Conservation (phyloP, 2,888 invertebrate species). For the Hedychridium roseum region DNA sequence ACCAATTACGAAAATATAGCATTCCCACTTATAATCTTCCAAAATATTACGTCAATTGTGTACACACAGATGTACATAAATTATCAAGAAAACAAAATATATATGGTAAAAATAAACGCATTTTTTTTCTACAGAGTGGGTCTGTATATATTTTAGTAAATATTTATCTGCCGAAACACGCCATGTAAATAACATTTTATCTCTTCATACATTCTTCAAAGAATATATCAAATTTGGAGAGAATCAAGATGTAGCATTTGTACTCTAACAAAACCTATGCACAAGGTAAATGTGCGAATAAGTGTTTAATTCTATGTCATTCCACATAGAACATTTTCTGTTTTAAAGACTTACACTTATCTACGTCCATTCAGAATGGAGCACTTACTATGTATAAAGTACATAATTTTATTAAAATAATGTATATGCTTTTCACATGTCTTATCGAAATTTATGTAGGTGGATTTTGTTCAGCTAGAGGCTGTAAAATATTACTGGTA, state of each 20-base stretch:
- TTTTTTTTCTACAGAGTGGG: constrained; percentile 16
- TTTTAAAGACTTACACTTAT: too few species aligned
- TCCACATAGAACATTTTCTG: too few species aligned
- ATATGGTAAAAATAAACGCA: constrained; percentile 2
- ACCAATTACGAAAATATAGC: constrained; percentile 3
- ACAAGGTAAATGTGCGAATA: constrained; percentile 20
- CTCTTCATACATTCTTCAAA: constrained; percentile 10
- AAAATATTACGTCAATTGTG: too few species aligned
- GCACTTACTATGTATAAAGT: too few species aligned
- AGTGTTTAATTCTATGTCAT: too few species aligned
- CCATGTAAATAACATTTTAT: neutral
- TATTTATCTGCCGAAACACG: constrained; percentile 11
- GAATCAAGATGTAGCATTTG: constrained; percentile 23
- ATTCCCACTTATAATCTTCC: too few species aligned
- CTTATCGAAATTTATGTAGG: constrained; percentile 44
- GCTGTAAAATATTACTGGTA: constrained; percentile 53
- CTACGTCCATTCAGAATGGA: too few species aligned
- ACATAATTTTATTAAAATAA: constrained; percentile 23
- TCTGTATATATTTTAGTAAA: constrained; percentile 11
- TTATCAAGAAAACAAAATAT: neutral
- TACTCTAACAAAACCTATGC: constrained; percentile 26
- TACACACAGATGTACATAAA: neutral
- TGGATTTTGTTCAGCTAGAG: constrained; percentile 63
- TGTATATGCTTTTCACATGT: constrained; percentile 20
- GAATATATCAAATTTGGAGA: constrained; percentile 14